Conservation (phyloP, 2,888 invertebrate genomes). For the Machimus atricapillus region DNA sequence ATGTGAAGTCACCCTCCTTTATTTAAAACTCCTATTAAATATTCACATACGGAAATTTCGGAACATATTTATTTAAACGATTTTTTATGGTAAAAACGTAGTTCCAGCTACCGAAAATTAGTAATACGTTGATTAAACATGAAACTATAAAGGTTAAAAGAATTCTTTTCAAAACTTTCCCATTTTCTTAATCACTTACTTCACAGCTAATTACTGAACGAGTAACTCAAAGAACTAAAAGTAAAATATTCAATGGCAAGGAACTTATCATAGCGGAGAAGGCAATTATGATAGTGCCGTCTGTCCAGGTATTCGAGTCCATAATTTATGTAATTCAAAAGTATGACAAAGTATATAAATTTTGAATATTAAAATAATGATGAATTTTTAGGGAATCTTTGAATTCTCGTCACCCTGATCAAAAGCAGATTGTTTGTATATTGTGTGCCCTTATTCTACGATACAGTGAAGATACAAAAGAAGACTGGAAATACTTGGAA, state of each 20-base stretch:
- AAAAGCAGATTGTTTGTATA: slow-evolving; percentile 22
- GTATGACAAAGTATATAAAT: neutral
- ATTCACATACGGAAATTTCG: too few species aligned
- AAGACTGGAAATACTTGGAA: slow-evolving; percentile 28
- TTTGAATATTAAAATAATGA: neutral
- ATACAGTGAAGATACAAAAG: slow-evolving; percentile 9
- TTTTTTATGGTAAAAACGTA: too few species aligned
- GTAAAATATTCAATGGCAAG: slow-evolving; percentile 25
- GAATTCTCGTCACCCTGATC: slow-evolving; percentile 38
- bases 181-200: neutral
- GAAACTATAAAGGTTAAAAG: neutral
- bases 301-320: slow-evolving; percentile 35
- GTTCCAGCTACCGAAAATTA: too few species aligned
- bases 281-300: neutral
- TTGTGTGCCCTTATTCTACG: slow-evolving; percentile 28
- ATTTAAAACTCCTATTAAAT: too few species aligned
- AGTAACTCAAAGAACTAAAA: slow-evolving; percentile 21
- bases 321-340: slow-evolving; percentile 26
- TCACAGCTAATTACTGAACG: slow-evolving; percentile 28
- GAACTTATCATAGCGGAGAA: slow-evolving; percentile 39
- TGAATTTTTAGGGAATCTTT: slow-evolving; percentile 3
- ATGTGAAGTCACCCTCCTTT: too few species aligned
- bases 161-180: neutral
- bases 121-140: neutral
- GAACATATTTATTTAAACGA: too few species aligned